Evolutionary conservation across 2,113 vertebrate species (phyloP), one percentile per base, ranked within the genome.

Genomic region (Astatotilapia flaviijosephi): DNA sequence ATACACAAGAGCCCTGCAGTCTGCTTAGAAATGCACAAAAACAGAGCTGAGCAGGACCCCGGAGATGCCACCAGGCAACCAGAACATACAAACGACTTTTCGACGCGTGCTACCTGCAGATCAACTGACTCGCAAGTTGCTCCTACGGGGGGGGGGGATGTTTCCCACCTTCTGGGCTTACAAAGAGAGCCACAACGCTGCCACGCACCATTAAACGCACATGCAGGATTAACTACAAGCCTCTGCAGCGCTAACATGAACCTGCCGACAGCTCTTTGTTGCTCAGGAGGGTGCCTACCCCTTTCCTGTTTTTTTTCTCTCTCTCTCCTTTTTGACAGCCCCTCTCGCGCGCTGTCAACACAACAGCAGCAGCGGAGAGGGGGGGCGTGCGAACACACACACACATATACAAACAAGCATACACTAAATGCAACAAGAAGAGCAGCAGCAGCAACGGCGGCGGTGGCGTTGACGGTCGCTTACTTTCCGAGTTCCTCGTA

Each of bases 401-500:
- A 45, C 49, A 79, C 7, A 13, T 9, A 83, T 12, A 83, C 35
- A 51, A 2, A 35, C 6, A 83, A 23, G 68, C 51, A 54, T 4
- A 54, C 14, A 73, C 40, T 85, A 60, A 89, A 94, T 42, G 84
- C 88, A 92, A 86, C 92, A 93, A 87, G 86, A 90, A 62, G 49
- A 77, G 68, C 82, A 53, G 53, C 82, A 53, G 53, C 35, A 86
- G 51, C 5, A 7, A 54, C 60, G 33, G 7, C 3, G 54, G 28
- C 3, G 65, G 28, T 4, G 40, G 21, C 23, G 83, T 14, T 19
- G 65, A 19, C 40, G 91, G 82, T 77, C 83, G 81, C 98, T 97
- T 98, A 99, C 98, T 99, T 99, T 97, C 98, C 98, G 31, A 99
- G 97, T 96, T 98, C 98, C 95, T 99, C 98, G 94, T 97, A 99